Percentiles rank a stretch among this genome's conserved stretches.
These are phyloP conservation scores for Isichthys henryi DNA, from an alignment of 2,113 vertebrate species.

Conservation along the genomic window DNA sequence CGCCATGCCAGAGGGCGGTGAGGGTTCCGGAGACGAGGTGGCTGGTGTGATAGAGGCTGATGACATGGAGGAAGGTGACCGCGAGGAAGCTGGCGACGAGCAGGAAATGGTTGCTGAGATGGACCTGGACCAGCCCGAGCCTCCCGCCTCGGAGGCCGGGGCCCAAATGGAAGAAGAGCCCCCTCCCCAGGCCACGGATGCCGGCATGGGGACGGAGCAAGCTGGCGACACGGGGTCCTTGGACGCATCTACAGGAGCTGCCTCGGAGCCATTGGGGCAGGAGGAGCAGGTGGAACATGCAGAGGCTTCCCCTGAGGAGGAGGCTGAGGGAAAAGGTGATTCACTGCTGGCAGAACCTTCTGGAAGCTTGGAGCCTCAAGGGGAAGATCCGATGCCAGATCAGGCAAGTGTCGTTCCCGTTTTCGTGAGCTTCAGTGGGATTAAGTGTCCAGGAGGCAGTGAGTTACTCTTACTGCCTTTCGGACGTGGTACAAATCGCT, in stretches of 20 bases:
- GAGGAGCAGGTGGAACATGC: neutral
- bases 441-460: neutral
- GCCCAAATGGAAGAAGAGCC: neutral
- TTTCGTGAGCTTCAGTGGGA: neutral
- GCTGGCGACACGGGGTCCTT: neutral
- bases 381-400: constrained; percentile 29
- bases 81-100: neutral
- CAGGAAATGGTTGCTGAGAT: constrained; percentile 10
- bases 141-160: neutral
- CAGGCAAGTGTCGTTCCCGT: constrained; percentile 19
- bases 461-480: neutral
- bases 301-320: neutral
- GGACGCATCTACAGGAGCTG: neutral
- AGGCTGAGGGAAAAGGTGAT: neutral
- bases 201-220: neutral
- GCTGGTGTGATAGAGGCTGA: constrained; percentile 25
- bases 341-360: neutral
- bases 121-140: neutral
- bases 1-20: neutral
- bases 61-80: constrained; percentile 7
- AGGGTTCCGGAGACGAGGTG: constrained; percentile 14
- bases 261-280: neutral
- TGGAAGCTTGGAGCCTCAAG: neutral
- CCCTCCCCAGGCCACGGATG: neutral
- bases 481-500: neutral